A percentile compares a stretch with the other conserved stretches of the same genome.
These are phyloP conservation scores for Apocrypta bakeri DNA, from an alignment of 1,140 invertebrate genomes.

Conservation along the genomic window DNA sequence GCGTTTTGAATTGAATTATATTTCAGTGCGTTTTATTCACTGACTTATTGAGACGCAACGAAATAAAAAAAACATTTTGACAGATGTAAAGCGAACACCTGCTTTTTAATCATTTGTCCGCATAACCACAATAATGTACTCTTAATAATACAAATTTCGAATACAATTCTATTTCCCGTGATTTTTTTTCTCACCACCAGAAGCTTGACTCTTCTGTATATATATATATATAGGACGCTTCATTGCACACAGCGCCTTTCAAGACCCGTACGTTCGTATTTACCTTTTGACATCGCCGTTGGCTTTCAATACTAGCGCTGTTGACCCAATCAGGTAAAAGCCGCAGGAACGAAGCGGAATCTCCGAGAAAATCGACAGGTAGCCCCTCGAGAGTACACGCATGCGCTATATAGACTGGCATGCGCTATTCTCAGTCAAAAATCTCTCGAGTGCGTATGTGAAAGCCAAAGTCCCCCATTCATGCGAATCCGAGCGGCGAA, in stretches of 20 bases:
- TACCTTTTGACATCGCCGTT: neutral
- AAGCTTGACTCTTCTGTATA: no score
- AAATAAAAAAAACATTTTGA: no score
- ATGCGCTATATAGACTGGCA: neutral
- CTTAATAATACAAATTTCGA: neutral
- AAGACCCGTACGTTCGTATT: neutral
- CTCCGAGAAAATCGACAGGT: constrained; percentile 16
- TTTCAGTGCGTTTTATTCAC: no score
- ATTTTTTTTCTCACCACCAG: no score
- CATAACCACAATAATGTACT: no score
- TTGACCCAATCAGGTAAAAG: neutral
- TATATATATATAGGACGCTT: neutral
- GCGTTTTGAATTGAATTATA: no score
- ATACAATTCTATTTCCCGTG: no score
- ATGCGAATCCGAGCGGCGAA: constrained; percentile 46
- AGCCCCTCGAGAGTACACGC: neutral
- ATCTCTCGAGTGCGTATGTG: neutral
- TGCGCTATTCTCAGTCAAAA: neutral
- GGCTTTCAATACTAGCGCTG: neutral
- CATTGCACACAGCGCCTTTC: neutral
- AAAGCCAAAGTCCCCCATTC: constrained; percentile 39
- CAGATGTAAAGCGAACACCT: no score
- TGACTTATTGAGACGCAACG: no score
- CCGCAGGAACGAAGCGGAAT: neutral
- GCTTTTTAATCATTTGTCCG: no score